Conservation (phyloP, 1,140 invertebrate genomes). For the Camponotus pennsylvanicus region DNA sequence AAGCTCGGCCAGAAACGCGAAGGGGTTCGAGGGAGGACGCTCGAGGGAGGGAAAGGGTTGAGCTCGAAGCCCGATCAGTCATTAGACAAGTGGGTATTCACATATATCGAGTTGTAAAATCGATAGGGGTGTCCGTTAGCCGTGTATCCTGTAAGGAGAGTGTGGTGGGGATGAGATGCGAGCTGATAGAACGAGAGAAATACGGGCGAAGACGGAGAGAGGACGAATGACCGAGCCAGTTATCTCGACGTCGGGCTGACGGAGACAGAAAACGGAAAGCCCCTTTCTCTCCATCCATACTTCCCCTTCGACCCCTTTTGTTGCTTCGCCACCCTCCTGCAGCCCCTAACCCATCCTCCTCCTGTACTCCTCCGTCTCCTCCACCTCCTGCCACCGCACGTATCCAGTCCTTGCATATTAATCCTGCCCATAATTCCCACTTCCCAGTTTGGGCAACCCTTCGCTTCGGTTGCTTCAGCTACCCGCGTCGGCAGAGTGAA, state of each 20-base stretch:
- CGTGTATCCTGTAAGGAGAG: slow-evolving; percentile 85
- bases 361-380: slow-evolving; percentile 72
- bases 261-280: slow-evolving; percentile 68
- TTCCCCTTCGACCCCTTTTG: slow-evolving; percentile 85
- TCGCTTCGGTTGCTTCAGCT: slow-evolving; percentile 80
- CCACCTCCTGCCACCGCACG: slow-evolving; percentile 81
- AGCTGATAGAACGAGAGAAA: slow-evolving; percentile 73
- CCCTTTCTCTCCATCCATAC: slow-evolving; percentile 76
- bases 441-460: slow-evolving; percentile 87
- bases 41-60: slow-evolving; percentile 80
- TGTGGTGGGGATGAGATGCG: slow-evolving; percentile 83
- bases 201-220: slow-evolving; percentile 45
- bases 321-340: slow-evolving; percentile 82
- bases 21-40: slow-evolving; percentile 68
- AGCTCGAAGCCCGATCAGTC: slow-evolving; percentile 85
- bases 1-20: slow-evolving; percentile 72
- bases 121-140: slow-evolving; percentile 86
- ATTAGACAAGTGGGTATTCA: slow-evolving; percentile 87
- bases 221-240: slow-evolving; percentile 66
- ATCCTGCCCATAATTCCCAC: slow-evolving; percentile 87
- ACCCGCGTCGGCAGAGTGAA: slow-evolving; percentile 74
- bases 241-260: slow-evolving; percentile 67
- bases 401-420: slow-evolving; percentile 87
- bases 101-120: slow-evolving; percentile 87
- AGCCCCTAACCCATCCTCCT: slow-evolving; percentile 75